Percentiles rank a stretch among this genome's conserved stretches.
These are phyloP conservation scores for Anthophora plumipes DNA, from an alignment of 2,888 invertebrate species.

Conservation along the genomic window DNA sequence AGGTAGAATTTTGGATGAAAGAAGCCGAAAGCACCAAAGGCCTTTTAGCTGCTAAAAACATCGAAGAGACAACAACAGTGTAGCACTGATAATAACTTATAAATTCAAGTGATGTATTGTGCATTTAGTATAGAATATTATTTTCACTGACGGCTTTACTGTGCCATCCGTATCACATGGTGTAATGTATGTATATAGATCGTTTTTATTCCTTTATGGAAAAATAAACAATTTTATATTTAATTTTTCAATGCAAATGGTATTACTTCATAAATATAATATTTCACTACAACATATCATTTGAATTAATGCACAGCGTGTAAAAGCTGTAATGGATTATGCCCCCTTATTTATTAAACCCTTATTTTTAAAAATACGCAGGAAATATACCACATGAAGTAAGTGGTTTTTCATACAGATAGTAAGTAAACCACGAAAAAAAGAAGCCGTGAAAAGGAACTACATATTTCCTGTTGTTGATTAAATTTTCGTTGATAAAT, in stretches of 20 bases:
- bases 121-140: slow-evolving; percentile 54
- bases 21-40: slow-evolving; percentile 87
- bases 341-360: neutral
- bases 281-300: neutral
- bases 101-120: slow-evolving; percentile 76
- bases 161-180: neutral
- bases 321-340: neutral
- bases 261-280: neutral
- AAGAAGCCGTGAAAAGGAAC: slow-evolving; percentile 5
- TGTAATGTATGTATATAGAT: slow-evolving; percentile 23
- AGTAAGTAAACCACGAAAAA: neutral
- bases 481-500: slow-evolving; percentile 12
- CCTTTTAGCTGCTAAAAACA: slow-evolving; percentile 82
- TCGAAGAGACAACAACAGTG: slow-evolving; percentile 67
- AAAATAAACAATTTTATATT: slow-evolving; percentile 50
- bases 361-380: neutral
- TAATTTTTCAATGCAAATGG: slow-evolving; percentile 4
- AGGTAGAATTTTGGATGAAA: slow-evolving; percentile 87
- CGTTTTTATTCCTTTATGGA: slow-evolving; percentile 10
- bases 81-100: slow-evolving; percentile 68
- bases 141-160: neutral
- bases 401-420: neutral
- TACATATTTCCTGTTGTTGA: neutral
- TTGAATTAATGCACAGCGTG: neutral
- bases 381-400: neutral